Base-by-base conservation (phyloP, 1,140 invertebrate genomes). In the Ips typographus region DNA sequence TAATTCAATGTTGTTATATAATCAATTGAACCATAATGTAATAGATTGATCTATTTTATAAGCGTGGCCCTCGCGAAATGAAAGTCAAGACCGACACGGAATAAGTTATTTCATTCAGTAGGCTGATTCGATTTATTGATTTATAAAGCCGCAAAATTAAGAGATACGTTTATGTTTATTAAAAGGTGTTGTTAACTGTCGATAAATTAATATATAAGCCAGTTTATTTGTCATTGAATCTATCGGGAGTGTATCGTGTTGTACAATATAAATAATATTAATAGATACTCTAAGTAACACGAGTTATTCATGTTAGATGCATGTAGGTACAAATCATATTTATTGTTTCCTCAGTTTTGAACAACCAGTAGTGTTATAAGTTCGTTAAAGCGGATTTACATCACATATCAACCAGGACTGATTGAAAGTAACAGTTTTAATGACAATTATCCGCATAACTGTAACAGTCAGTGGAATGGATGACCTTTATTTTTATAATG, bases 401-500 rank as follows among this genome's bases (percentile, higher is more conserved):
- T 22, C 22, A 22, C 22, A 22, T 22, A 22, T 22, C 22, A 22
- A 22, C 22, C 22, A 22, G 22, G 22, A 22, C 22, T 22, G 22
- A 22, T 22, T 22, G 22, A 22, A 22, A 22, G 22, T 22, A 22
- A 22, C 22, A 22, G 22, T 22, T 22, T 22, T 22, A 22, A 49
- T 49, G 44, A 6, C 6, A 49, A 22, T 49, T 49, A 8, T 49
- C 44, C 44, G 22, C 22, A 49, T 49, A 49, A 49, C 44, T 49
- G 44, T 49, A 49, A 49, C 44, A 49, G 22, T 49, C 44, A 22
- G 2, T 49, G 44, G 44, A 49, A 49, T 22, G 44, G 44, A 49
- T 22, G 44, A 49, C 44, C 44, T 49, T 49, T 49, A 49, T 49
- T 49, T 49, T 49, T 49, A 49, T 49, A 49, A 49, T 49, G 44